Evolutionary conservation across 35 echinoderm and acorn worm genomes (phyloP), one percentile per base, ranked within the genome.

Genomic region (Diadema setosum): DNA sequence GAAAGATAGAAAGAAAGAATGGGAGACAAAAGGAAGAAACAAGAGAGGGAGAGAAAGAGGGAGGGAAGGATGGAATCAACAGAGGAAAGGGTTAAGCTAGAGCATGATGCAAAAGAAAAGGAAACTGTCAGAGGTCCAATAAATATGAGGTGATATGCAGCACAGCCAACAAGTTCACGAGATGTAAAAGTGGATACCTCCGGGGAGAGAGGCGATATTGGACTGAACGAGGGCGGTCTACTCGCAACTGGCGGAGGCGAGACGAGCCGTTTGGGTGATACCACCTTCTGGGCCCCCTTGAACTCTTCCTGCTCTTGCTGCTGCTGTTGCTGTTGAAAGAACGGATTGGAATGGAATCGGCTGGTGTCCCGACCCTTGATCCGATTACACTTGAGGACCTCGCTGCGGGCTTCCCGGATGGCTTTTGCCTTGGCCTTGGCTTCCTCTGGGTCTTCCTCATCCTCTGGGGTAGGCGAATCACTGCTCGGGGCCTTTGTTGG

Each of bases 241-340:
- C 73, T 78, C 35, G 73, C 39, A 21, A 78, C 36, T 78, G 73
- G 35, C 34, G 73, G 73, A 42, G 73, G 73, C 17, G 73, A 78
- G 7, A 21, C 37, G 24, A 44, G 63, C 63, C 63, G 30, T 67
- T n/a, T n/a, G n/a, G n/a, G n/a, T 67, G 63, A 67, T 33, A 67
- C 63, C 30, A 67, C 63, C 63, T 67, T 67, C 27, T 67, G 63
- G 20, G 63, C 37, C 63, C 30, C 63, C 37, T 67, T 34, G 18
- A 34, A 34, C 18, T 26, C 63, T 14, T 11, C 29, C 16, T 26
- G 63, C 63, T 67, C 37, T 78, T 39, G 40, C 12, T 78, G 73
- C 35, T 78, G 73, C 37, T 78, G 70, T 25, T 78, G 73, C n/a
- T 78, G 73, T 44, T 78, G 73, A 39, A 78, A 42, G 73, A 78